These are phyloP conservation scores for Sphenodon punctatus DNA, from an alignment of 2,797 vertebrate genomes.

Conservation along the genomic window DNA sequence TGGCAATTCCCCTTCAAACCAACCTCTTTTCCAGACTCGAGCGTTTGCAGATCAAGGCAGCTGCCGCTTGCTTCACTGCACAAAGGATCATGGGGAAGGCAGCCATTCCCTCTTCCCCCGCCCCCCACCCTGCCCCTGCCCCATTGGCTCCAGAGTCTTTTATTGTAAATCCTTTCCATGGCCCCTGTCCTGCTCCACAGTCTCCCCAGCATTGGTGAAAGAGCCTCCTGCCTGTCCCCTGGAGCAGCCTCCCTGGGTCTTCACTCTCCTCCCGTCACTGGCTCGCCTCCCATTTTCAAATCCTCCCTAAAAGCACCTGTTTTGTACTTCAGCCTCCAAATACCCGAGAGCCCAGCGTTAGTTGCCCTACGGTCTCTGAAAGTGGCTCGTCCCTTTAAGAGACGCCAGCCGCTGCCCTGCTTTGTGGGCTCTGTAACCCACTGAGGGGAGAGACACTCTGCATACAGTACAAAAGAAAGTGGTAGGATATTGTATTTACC, in stretches of 20 bases:
- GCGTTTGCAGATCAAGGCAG: not conserved
- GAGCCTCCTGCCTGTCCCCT: not conserved
- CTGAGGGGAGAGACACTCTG: not conserved
- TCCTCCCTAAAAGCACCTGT: not conserved
- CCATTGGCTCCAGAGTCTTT: fast-evolving
- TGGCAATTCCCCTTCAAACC: too few relatives aligned
- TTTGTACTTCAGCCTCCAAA: fast-evolving
- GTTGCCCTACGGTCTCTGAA: not conserved
- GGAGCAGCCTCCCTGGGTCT: not conserved
- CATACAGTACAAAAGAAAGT: not conserved
- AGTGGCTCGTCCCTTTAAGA: fast-evolving
- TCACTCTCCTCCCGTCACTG: fast-evolving
- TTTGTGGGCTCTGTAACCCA: not conserved
- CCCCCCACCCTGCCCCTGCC: not conserved
- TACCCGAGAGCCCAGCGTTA: fast-evolving
- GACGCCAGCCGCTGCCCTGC: not conserved
- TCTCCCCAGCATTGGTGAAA: not conserved
- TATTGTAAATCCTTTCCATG: not conserved
- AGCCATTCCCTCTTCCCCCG: not conserved
- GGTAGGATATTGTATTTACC: fast-evolving
- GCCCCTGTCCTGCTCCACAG: not conserved
- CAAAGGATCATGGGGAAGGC: not conserved
- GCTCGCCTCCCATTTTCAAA: not conserved
- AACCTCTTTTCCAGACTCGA: too few relatives aligned
- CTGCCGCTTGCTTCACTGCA: not conserved